Percentiles rank a stretch among this genome's conserved stretches.
phyloP scores from a whole-genome alignment of 2,888 invertebrate species.

The Lypha dubia region DNA sequence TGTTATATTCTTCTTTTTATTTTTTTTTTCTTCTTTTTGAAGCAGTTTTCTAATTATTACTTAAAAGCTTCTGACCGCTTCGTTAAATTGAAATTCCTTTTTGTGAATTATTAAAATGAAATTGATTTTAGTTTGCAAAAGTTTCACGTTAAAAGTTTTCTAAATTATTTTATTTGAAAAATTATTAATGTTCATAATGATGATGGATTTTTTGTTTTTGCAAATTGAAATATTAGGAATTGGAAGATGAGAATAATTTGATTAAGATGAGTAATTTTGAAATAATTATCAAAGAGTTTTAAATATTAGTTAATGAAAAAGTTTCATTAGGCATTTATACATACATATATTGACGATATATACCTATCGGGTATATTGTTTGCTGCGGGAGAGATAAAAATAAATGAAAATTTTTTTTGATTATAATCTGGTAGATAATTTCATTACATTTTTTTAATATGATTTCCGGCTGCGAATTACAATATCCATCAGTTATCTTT shows the following conservation, averaged over 20 bases:
- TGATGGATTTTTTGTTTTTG: slow-evolving; percentile 10
- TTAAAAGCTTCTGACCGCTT: slow-evolving; percentile 39
- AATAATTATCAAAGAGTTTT: background rate
- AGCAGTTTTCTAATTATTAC: slow-evolving; percentile 46
- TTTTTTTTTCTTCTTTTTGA: background rate
- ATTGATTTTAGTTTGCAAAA: slow-evolving; percentile 14
- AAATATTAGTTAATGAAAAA: background rate
- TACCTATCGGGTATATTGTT: too few relatives aligned
- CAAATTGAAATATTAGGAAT: background rate
- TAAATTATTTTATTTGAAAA: slow-evolving; percentile 15
- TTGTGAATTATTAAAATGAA: slow-evolving; percentile 18
- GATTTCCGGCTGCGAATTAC: too few relatives aligned
- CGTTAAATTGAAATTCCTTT: slow-evolving; percentile 12
- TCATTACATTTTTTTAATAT: too few relatives aligned
- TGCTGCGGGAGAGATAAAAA: too few relatives aligned
- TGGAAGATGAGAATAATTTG: background rate
- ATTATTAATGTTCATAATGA: slow-evolving; percentile 3
- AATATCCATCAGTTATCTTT: too few relatives aligned
- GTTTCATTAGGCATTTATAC: too few relatives aligned
- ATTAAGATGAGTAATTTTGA: background rate
- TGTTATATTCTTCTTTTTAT: slow-evolving; percentile 9
- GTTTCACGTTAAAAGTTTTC: background rate
- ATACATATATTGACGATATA: too few relatives aligned
- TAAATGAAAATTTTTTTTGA: too few relatives aligned
- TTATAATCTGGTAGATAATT: too few relatives aligned